These are phyloP conservation scores for Melinaea menophilus DNA, from an alignment of 2,888 invertebrate species.

Conservation along the genomic window DNA sequence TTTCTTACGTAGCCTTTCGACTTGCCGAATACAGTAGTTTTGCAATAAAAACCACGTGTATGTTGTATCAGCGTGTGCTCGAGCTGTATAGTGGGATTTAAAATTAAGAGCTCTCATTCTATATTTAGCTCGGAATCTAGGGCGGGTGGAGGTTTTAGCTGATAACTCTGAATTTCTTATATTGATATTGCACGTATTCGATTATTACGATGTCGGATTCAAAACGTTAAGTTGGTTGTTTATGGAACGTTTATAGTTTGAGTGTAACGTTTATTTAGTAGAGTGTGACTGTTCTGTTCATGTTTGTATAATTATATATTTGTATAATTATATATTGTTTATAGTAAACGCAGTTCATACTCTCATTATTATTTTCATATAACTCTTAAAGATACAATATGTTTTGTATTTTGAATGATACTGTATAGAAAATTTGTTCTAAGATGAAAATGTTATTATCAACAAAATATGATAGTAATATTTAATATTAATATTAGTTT, in stretches of 20 bases:
- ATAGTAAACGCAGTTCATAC: too few relatives aligned
- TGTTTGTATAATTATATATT: not conserved
- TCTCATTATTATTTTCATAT: too few relatives aligned
- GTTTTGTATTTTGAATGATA: too few relatives aligned
- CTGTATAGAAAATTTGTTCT: too few relatives aligned
- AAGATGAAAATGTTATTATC: too few relatives aligned
- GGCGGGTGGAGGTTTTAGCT: conserved; percentile 43
- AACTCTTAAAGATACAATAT: too few relatives aligned
- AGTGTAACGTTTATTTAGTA: not conserved
- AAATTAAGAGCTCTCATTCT: conserved; percentile 41
- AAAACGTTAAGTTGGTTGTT: conserved; percentile 3
- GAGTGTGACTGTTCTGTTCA: not conserved
- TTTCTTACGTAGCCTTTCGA: too few relatives aligned
- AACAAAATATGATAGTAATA: too few relatives aligned
- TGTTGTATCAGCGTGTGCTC: not conserved
- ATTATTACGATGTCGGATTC: conserved; percentile 5
- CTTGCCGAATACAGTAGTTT: too few relatives aligned
- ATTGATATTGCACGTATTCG: too few relatives aligned
- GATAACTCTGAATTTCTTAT: not conserved
- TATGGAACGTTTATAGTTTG: not conserved
- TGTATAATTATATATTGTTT: not conserved
- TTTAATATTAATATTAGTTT: too few relatives aligned
- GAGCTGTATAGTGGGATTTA: conserved; percentile 28
- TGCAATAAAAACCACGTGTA: too few relatives aligned
- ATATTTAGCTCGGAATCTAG: conserved; percentile 58